These are phyloP conservation scores for Coregonus ussuriensis DNA, from an alignment of 2,797 vertebrate genomes.

Conservation along the genomic window DNA sequence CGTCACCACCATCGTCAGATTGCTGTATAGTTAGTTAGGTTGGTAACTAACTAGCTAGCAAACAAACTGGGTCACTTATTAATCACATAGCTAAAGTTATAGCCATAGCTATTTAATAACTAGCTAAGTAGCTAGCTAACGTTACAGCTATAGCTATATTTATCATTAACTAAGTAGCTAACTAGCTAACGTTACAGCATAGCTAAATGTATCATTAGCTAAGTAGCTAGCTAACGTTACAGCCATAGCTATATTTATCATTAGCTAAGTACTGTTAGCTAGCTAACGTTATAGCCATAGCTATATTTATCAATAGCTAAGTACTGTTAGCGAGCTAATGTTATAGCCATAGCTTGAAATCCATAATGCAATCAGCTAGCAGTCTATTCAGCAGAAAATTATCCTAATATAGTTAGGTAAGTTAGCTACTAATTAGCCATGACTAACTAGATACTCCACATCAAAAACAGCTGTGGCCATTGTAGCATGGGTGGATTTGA, in stretches of 20 bases:
- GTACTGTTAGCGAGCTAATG: too few relatives aligned
- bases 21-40: background rate
- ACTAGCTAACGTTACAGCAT: background rate
- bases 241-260: background rate
- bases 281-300: background rate
- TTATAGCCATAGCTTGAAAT: background rate
- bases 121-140: background rate
- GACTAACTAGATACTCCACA: too few relatives aligned
- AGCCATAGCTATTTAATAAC: background rate
- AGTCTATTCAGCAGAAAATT: background rate
- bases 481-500: too few relatives aligned
- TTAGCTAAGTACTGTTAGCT: background rate
- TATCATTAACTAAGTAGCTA: background rate
- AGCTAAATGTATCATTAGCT: background rate
- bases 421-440: too few relatives aligned
- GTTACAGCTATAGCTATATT: background rate
- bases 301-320: too few relatives aligned
- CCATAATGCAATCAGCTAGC: background rate
- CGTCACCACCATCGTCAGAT: background rate
- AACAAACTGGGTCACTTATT: background rate
- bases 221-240: background rate
- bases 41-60: background rate
- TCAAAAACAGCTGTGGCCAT: too few relatives aligned
- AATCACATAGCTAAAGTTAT: background rate
- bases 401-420: too few relatives aligned